Percentiles rank a stretch among this genome's conserved stretches.
Conservation (phyloP, 2,113 vertebrate genomes). For the Puffinus mauretanicus region DNA sequence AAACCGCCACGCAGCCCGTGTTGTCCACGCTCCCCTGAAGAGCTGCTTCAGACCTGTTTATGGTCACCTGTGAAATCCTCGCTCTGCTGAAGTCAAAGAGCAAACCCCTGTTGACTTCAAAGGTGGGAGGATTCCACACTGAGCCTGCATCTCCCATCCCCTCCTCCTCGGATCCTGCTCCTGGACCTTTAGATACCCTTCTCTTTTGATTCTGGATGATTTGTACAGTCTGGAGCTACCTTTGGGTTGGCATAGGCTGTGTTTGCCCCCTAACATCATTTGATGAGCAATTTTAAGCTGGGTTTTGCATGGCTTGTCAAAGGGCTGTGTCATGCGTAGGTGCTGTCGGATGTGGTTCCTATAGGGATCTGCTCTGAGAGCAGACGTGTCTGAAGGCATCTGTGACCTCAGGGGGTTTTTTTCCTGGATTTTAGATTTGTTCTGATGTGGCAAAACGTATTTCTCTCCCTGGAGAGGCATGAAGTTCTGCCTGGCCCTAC, state of each 20-base stretch:
- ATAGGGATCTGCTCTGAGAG: neutral
- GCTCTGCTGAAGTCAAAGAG: neutral
- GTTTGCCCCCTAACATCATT: neutral
- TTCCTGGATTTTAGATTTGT: neutral
- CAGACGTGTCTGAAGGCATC: neutral
- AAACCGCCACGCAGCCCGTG: neutral
- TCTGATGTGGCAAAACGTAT: neutral
- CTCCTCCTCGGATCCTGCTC: neutral
- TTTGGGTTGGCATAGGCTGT: neutral
- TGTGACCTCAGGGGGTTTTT: neutral
- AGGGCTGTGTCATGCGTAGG: neutral
- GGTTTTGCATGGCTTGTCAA: neutral
- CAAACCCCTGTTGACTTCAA: conserved; percentile 10
- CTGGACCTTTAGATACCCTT: conserved; percentile 2
- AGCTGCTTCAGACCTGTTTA: conserved; percentile 8
- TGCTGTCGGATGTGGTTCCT: neutral
- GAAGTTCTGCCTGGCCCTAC: neutral
- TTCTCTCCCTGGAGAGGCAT: neutral
- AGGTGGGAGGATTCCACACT: neutral
- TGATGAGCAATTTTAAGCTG: neutral
- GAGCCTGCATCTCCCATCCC: neutral
- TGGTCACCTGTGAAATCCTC: conserved; percentile 5
- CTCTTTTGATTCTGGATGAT: neutral
- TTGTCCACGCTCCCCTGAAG: neutral
- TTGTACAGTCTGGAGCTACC: conserved; percentile 22